Evolutionary conservation across 2,888 invertebrate genomes (phyloP), one percentile per base, ranked within the genome.

Genomic region (Entomobrya multifasciata): DNA sequence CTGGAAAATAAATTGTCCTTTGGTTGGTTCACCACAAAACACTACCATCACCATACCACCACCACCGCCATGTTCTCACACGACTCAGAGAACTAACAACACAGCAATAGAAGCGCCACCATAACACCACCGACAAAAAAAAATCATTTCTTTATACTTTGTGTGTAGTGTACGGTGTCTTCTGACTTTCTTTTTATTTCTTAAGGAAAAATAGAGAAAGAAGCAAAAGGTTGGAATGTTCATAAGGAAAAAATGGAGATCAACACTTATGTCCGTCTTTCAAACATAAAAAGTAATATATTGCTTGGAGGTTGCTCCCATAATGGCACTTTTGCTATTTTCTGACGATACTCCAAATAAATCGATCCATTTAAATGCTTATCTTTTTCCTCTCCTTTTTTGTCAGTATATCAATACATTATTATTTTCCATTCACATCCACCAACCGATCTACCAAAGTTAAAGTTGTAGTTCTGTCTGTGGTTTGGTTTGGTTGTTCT

Each of bases 341-440:
- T 88, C 86, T 86, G 78, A 65, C 70, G 87, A 76, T 83, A 13
- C 76, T 81, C 72, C 47, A 88, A 87, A 88, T 88, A 88, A 88
- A 88, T 89, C 87, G 87, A 89, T 88, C 88, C 84, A 89, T 89
- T 89, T 88, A 88, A 89, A 89, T 89, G 89, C 87, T 89, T 83
- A 88, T 89, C 88, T 83, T 78, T 86, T n/a, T 86, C 85, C 81
- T 88, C 77, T n/a, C n/a, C n/a, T n/a, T n/a, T n/a, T 87, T 81
- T 81, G 70, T 81, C 80, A 70, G 67, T 81, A 81, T 62, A 82
- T 82, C 82, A 82, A 82, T 82, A 82, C 60, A 76, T 81, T 72
- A 74, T 82, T 72, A 60, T 81, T 81, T 72, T 47, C 67, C 17
- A 17, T 36, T 5, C 27, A 36, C n/a, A n/a, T n/a, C n/a, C n/a